phyloP scores from a whole-genome alignment of 1,140 invertebrate genomes.

The Lanistes nyassanus region DNA sequence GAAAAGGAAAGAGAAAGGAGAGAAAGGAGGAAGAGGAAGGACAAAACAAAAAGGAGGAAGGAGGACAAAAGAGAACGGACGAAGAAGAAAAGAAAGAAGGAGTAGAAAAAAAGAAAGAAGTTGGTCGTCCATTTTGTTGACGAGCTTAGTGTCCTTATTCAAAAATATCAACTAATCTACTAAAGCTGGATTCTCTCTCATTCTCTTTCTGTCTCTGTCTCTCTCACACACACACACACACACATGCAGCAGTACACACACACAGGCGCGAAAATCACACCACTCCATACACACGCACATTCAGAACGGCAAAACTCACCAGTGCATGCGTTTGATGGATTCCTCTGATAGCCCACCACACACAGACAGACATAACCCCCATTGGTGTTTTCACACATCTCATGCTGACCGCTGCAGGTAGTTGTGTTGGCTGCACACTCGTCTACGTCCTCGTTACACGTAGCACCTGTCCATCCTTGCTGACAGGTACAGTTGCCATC shows the following conservation, averaged over 20 bases:
- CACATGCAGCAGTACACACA: no score
- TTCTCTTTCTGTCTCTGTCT: neutral
- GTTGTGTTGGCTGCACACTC: constrained; percentile 29
- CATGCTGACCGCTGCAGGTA: neutral
- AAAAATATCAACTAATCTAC: no score
- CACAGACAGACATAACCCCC: neutral
- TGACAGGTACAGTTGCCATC: constrained; percentile 11
- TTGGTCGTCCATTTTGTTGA: no score
- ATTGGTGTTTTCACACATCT: neutral
- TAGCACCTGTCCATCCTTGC: constrained; percentile 9
- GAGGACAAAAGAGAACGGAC: no score
- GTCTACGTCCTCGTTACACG: neutral
- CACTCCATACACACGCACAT: no score
- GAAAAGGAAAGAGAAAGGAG: neutral
- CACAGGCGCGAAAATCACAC: no score
- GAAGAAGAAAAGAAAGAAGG: no score
- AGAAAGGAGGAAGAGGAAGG: neutral
- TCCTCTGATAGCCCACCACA: neutral
- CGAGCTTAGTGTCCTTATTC: no score
- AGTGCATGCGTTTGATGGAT: neutral
- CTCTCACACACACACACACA: no score
- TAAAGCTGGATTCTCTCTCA: no score
- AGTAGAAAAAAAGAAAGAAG: neutral
- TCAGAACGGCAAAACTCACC: neutral
- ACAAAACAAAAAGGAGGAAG: no score